Evolutionary conservation across 2,888 invertebrate species (phyloP).

Genomic region (Cataglyphis cursor): DNA sequence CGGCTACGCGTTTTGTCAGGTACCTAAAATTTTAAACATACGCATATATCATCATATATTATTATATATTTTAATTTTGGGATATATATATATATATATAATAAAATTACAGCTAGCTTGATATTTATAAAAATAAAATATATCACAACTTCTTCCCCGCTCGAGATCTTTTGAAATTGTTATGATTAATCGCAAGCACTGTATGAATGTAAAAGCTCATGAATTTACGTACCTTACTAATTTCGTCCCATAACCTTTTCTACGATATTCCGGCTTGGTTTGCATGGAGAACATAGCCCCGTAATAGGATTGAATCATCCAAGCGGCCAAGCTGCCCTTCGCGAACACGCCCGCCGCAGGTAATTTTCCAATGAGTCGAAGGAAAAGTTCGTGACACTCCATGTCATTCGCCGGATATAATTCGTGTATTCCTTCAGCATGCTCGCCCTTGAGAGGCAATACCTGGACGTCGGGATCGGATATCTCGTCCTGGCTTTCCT

Average conservation of each 20-base stretch:
- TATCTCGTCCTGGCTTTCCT: slow-evolving; percentile 78
- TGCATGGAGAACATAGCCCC: slow-evolving; percentile 98
- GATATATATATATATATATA: slow-evolving; percentile 1
- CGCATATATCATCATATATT: neutral
- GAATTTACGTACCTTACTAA: slow-evolving; percentile 81
- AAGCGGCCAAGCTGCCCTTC: slow-evolving; percentile 92
- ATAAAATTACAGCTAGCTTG: neutral
- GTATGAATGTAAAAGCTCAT: neutral
- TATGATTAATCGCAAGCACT: neutral
- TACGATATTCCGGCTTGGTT: slow-evolving; percentile 92
- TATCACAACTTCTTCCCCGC: neutral
- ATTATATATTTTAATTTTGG: neutral
- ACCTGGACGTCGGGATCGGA: slow-evolving; percentile 70
- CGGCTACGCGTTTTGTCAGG: slow-evolving; percentile 88
- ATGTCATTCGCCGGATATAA: slow-evolving; percentile 96
- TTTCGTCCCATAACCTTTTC: slow-evolving; percentile 89
- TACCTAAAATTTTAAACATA: slow-evolving; percentile 78
- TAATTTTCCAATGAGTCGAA: slow-evolving; percentile 92
- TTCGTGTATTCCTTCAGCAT: slow-evolving; percentile 94
- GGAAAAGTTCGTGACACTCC: slow-evolving; percentile 94
- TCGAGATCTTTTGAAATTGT: neutral
- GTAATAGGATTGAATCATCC: slow-evolving; percentile 97
- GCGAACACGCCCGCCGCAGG: slow-evolving; percentile 94
- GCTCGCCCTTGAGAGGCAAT: slow-evolving; percentile 91
- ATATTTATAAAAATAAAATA: neutral